phyloP scores from a whole-genome alignment of 1,140 invertebrate genomes.

The Cardiocondyla obscurior region DNA sequence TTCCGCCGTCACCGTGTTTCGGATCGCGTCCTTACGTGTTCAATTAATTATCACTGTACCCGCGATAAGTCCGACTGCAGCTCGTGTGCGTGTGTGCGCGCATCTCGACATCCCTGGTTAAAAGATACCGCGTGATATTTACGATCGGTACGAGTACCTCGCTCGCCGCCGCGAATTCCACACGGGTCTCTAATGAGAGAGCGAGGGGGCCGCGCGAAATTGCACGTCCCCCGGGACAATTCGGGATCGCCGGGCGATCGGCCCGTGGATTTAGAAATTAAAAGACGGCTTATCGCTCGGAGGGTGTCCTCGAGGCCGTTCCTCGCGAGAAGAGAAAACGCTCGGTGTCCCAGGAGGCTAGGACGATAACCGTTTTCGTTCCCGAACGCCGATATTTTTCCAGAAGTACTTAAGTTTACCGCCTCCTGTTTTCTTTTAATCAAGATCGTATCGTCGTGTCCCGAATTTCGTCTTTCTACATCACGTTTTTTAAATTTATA shows the following conservation, averaged over 20 bases:
- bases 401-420: not conserved
- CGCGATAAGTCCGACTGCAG: slow-evolving; percentile 19
- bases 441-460: not conserved
- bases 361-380: not conserved
- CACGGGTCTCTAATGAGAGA: slow-evolving; percentile 15
- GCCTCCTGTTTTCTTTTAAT: not conserved
- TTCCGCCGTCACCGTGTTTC: not conserved
- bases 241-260: not conserved
- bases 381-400: not conserved
- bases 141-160: slow-evolving; percentile 22
- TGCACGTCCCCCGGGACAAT: slow-evolving; percentile 1
- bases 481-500: not conserved
- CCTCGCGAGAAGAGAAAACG: not conserved
- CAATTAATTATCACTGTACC: slow-evolving; percentile 28
- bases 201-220: not conserved
- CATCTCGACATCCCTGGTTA: not conserved
- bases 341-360: not conserved
- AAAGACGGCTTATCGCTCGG: slow-evolving; percentile 23
- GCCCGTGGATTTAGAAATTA: slow-evolving; percentile 33
- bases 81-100: not conserved
- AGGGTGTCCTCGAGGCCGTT: slow-evolving; percentile 8
- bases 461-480: not conserved
- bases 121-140: slow-evolving; percentile 24
- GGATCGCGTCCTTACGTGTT: not conserved
- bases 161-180: slow-evolving; percentile 1